Evolutionary conservation across 2,888 invertebrate species (phyloP).

Genomic region (Drosophila emarginata): DNA sequence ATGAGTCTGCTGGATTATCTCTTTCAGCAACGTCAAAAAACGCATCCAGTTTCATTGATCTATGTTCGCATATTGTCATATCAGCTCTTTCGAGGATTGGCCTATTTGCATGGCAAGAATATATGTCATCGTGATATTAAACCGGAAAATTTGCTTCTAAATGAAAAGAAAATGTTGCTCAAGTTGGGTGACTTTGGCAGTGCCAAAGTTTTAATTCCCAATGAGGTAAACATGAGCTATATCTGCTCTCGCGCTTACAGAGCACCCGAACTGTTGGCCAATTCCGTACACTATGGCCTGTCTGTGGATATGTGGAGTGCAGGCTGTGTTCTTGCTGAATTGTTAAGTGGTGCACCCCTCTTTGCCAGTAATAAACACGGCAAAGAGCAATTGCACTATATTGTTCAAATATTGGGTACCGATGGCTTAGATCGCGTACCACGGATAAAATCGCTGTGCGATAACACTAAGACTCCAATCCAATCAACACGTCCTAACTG

Average conservation of each 20-base stretch:
- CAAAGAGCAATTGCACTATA: slow-evolving; percentile 98
- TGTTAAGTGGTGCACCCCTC: slow-evolving; percentile 97
- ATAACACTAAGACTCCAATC: background rate
- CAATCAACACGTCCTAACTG: slow-evolving; percentile 96
- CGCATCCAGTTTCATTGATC: slow-evolving; percentile 98
- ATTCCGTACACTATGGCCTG: slow-evolving; percentile 97
- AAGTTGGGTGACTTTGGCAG: slow-evolving; percentile 99
- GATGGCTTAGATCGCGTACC: slow-evolving; percentile 92
- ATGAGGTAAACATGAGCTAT: slow-evolving; percentile 98
- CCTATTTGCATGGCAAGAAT: slow-evolving; percentile 98
- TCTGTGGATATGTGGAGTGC: slow-evolving; percentile 99
- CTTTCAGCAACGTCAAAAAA: slow-evolving; percentile 93
- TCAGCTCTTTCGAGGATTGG: slow-evolving; percentile 99
- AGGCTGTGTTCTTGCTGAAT: slow-evolving; percentile 98
- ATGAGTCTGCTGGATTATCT: slow-evolving; percentile 85
- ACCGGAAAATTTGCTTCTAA: slow-evolving; percentile 98
- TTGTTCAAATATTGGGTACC: slow-evolving; percentile 98
- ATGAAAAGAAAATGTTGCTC: slow-evolving; percentile 97
- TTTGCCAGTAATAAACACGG: slow-evolving; percentile 98
- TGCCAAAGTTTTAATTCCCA: slow-evolving; percentile 96
- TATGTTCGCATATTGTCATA: slow-evolving; percentile 99
- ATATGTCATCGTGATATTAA: slow-evolving; percentile 99
- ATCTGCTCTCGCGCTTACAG: slow-evolving; percentile 99
- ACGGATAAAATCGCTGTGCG: slow-evolving; percentile 1
- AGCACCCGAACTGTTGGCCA: slow-evolving; percentile 99